These are phyloP conservation scores for Lepilemur septentrionalis DNA, from an alignment of 2,797 vertebrate species.

Conservation along the genomic window DNA sequence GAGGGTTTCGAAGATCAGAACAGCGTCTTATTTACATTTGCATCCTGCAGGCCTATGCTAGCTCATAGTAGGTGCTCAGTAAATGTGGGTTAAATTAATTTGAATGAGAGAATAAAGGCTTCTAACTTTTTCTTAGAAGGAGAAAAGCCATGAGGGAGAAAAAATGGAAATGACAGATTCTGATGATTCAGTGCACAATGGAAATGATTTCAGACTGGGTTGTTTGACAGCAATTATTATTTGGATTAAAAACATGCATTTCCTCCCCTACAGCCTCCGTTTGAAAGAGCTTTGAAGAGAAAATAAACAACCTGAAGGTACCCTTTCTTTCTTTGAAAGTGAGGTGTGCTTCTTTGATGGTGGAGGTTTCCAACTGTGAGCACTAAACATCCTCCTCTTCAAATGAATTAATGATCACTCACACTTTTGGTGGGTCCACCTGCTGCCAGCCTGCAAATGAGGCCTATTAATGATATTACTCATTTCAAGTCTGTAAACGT, in stretches of 20 bases:
- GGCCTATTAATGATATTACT: conserved; percentile 35
- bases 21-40: not conserved
- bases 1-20: not conserved
- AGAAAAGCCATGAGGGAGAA: not conserved
- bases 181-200: not conserved
- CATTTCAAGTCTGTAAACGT: not conserved
- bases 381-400: conserved; percentile 17
- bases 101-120: not conserved
- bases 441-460: conserved; percentile 42
- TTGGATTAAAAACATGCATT: conserved; percentile 37
- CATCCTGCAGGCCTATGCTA: not conserved
- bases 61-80: not conserved
- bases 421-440: not conserved
- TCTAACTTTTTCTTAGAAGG: conserved; percentile 9
- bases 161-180: not conserved
- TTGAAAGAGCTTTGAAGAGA: conserved; percentile 36
- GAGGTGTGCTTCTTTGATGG: conserved; percentile 1
- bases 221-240: conserved; percentile 42
- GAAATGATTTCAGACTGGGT: conserved; percentile 9
- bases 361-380: not conserved
- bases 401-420: conserved; percentile 23
- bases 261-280: not conserved
- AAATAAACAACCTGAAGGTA: not conserved
- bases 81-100: not conserved
- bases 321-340: conserved; percentile 4